Evolutionary conservation across 2,888 invertebrate genomes (phyloP).

Genomic region (Aporophyla nigra): DNA sequence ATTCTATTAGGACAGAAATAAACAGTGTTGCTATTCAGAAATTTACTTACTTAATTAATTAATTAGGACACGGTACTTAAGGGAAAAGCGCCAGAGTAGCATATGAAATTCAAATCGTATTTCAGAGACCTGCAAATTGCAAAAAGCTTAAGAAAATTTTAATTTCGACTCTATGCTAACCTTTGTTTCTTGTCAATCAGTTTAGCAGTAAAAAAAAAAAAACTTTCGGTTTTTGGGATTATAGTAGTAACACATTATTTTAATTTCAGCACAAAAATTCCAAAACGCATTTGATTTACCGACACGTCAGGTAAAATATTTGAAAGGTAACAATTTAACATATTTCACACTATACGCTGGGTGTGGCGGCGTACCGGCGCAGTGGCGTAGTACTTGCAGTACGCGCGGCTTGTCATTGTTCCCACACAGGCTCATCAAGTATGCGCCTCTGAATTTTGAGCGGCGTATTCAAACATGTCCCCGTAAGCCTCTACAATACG

Average conservation of each 20-base stretch:
- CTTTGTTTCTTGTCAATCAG: not conserved
- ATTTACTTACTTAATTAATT: not conserved
- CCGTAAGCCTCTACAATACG: conserved; percentile 75
- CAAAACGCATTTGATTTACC: conserved; percentile 11
- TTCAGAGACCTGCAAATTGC: too few species aligned
- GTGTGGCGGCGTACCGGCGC: conserved; percentile 30
- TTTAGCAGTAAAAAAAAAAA: not conserved
- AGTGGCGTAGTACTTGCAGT: conserved; percentile 45
- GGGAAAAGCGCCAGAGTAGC: too few species aligned
- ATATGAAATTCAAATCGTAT: too few species aligned
- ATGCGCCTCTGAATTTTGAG: conserved; percentile 80
- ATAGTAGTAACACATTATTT: not conserved
- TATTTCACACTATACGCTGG: conserved; percentile 43
- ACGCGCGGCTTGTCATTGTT: conserved; percentile 67
- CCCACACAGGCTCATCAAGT: conserved; percentile 80
- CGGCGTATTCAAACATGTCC: conserved; percentile 76
- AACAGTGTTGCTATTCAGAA: not conserved
- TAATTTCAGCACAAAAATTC: not conserved
- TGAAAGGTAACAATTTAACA: conserved; percentile 49
- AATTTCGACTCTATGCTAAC: not conserved
- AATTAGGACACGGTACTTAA: too few species aligned
- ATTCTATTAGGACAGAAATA: not conserved
- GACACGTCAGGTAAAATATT: conserved; percentile 23
- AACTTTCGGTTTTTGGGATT: not conserved
- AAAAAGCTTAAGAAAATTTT: too few species aligned